Evolutionary conservation across 2,888 invertebrate species (phyloP).

Genomic region (Tetanocera ferruginea): DNA sequence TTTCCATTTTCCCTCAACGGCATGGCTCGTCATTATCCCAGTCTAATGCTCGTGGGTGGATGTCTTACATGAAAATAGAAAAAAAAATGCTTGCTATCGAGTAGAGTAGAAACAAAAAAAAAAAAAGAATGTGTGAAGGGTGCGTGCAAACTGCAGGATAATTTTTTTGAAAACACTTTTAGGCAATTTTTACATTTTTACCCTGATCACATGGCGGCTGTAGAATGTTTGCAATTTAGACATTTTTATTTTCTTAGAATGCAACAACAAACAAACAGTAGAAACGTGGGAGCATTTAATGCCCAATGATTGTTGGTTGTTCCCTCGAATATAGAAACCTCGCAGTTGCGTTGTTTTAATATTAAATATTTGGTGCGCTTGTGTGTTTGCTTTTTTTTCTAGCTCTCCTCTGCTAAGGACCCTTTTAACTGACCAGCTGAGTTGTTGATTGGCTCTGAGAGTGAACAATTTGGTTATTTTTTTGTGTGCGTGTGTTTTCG

Average conservation of each 20-base stretch:
- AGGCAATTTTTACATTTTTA: slow-evolving; percentile 36
- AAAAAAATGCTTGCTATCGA: neutral
- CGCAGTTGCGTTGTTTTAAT: slow-evolving; percentile 16
- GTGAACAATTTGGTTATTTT: neutral
- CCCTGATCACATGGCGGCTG: slow-evolving; percentile 18
- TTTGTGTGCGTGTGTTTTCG: neutral
- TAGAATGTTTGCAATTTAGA: slow-evolving; percentile 24
- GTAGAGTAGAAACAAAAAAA: neutral
- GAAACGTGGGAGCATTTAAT: slow-evolving; percentile 18
- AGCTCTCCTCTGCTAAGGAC: slow-evolving; percentile 30
- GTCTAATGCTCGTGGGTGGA: slow-evolving; percentile 28
- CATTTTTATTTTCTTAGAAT: slow-evolving; percentile 27
- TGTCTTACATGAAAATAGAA: neutral
- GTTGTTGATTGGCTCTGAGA: slow-evolving; percentile 19
- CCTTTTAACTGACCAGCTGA: slow-evolving; percentile 17
- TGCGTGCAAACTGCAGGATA: slow-evolving; percentile 37
- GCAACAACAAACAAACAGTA: neutral
- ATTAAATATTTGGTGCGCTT: slow-evolving; percentile 9
- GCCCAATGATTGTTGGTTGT: slow-evolving; percentile 1
- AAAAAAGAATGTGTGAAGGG: slow-evolving; percentile 2
- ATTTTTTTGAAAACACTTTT: slow-evolving; percentile 26
- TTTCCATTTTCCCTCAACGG: slow-evolving; percentile 41
- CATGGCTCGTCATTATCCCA: neutral
- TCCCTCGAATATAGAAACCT: neutral
- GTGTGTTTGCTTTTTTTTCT: slow-evolving; percentile 14